A percentile compares a stretch with the other conserved stretches of the same genome.
Conservation (phyloP, 92 coral and sea anemone species). For the Parazoanthus atlanticus region DNA sequence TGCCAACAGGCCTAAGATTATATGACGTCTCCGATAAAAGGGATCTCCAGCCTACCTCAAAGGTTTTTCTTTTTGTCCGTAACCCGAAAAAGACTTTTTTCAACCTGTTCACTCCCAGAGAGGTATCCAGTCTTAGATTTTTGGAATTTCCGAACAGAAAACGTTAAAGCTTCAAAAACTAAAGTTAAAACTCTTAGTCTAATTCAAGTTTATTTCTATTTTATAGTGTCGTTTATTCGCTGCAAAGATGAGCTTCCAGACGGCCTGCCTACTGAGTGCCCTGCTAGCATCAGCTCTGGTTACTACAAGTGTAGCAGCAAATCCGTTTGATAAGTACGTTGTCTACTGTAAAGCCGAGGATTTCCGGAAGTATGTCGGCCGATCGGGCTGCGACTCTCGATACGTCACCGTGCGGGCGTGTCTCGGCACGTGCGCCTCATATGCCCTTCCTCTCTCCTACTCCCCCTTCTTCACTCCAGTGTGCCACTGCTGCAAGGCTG, state of each 20-base stretch:
- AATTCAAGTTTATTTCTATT: background rate
- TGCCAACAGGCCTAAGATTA: no score
- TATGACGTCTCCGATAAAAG: background rate
- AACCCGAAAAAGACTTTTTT: no score
- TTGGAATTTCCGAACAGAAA: no score
- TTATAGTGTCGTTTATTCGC: background rate
- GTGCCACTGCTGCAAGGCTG: conserved; percentile 73
- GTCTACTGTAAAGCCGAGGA: conserved; percentile 78
- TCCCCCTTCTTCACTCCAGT: conserved; percentile 66
- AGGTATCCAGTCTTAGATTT: no score
- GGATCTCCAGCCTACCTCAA: background rate
- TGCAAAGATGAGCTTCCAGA: background rate
- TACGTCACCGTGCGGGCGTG: conserved; percentile 69
- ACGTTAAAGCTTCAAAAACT: no score
- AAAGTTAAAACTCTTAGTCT: no score
- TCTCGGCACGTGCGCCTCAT: conserved; percentile 82
- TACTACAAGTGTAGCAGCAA: conserved; percentile 29
- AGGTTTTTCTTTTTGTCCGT: background rate
- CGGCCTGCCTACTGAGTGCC: background rate
- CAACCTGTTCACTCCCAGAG: no score
- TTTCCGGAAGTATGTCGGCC: conserved; percentile 38
- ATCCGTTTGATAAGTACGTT: conserved; percentile 62
- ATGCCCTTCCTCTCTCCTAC: conserved; percentile 57
- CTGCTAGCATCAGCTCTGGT: conserved; percentile 9
- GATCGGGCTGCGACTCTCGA: conserved; percentile 66